Percentiles rank a stretch among this genome's conserved stretches.
phyloP scores from a whole-genome alignment of 2,113 vertebrate genomes.

The Melanotaenia duboulayi region DNA sequence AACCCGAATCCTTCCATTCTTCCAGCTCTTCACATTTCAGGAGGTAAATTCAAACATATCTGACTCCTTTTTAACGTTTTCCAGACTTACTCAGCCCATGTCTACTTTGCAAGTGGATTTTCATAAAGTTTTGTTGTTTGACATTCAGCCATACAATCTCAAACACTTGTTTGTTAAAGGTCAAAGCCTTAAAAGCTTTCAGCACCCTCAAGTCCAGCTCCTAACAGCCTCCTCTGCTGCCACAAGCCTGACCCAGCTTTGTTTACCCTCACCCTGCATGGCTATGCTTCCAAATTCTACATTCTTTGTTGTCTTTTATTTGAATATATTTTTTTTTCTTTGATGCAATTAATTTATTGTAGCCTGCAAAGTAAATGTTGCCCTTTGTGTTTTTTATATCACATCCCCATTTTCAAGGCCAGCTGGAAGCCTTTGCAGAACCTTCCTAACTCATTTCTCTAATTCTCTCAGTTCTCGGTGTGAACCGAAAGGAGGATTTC shows the following conservation, averaged over 20 bases:
- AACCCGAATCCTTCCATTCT: too few relatives aligned
- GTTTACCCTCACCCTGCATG: not conserved
- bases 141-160: constrained; percentile 29
- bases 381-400: not conserved
- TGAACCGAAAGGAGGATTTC: constrained; percentile 61
- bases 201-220: constrained; percentile 8
- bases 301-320: not conserved
- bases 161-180: constrained; percentile 55
- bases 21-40: not conserved
- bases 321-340: not conserved
- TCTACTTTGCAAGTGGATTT: constrained; percentile 13
- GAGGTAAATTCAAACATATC: not conserved
- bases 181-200: constrained; percentile 60
- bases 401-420: not conserved
- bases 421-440: not conserved
- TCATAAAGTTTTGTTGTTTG: constrained; percentile 11
- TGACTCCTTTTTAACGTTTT: constrained; percentile 2
- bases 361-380: not conserved
- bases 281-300: not conserved
- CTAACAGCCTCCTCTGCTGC: not conserved
- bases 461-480: constrained; percentile 26
- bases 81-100: not conserved
- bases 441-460: not conserved
- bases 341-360: not conserved
- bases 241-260: constrained; percentile 5